These are phyloP conservation scores for Gymnoscopelus microlampas DNA, from an alignment of 2,797 vertebrate genomes.

Conservation along the genomic window DNA sequence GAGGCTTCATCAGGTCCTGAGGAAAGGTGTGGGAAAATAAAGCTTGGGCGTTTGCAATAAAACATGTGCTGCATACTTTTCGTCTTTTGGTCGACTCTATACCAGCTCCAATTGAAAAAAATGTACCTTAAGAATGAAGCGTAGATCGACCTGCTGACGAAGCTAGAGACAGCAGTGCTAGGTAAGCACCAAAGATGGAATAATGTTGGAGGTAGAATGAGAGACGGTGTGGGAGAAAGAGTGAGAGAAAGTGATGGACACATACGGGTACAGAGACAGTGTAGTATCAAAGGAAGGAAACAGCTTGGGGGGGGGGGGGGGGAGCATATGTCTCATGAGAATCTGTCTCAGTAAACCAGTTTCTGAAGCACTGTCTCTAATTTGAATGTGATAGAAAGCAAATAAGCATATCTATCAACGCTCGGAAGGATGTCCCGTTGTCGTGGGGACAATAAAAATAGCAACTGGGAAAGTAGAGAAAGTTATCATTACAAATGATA, in stretches of 20 bases:
- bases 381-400: background rate
- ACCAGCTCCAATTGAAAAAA: too few species aligned
- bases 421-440: too few species aligned
- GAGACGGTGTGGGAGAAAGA: slow-evolving; percentile 5
- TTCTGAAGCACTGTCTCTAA: background rate
- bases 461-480: too few species aligned
- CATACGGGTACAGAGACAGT: background rate
- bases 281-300: background rate
- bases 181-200: slow-evolving; percentile 7
- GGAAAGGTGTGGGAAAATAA: too few species aligned
- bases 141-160: slow-evolving; percentile 40
- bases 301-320: slow-evolving; percentile 1
- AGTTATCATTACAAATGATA: too few species aligned
- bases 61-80: too few species aligned
- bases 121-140: slow-evolving; percentile 18
- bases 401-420: too few species aligned
- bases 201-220: background rate
- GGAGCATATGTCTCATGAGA: slow-evolving; percentile 8
- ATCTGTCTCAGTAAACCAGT: background rate
- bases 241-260: background rate
- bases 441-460: too few species aligned
- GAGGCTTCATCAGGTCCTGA: too few species aligned
- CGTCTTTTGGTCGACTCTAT: too few species aligned
- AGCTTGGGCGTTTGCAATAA: too few species aligned
- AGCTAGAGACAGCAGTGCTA: slow-evolving; percentile 23